Evolutionary conservation across 2,888 invertebrate species (phyloP).

Genomic region (Harpagoxenus sublaevis): DNA sequence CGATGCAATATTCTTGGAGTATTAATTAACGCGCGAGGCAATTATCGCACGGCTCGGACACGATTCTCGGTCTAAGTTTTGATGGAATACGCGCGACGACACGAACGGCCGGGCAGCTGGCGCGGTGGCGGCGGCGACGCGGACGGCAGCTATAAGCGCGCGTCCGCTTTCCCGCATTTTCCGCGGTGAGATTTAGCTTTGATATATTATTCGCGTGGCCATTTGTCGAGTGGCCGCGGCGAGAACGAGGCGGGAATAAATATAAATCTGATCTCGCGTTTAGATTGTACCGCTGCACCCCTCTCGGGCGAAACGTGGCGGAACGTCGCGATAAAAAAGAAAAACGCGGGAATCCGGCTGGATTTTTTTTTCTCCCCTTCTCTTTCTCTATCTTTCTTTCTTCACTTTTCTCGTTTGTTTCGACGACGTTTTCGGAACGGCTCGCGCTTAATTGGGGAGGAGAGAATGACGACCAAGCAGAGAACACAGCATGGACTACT

Average conservation of each 20-base stretch:
- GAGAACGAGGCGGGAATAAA: slow-evolving; percentile 77
- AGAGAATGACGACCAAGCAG: slow-evolving; percentile 18
- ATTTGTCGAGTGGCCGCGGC: slow-evolving; percentile 75
- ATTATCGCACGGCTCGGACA: slow-evolving; percentile 41
- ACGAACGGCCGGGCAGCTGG: not conserved
- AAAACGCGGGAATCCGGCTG: slow-evolving; percentile 32
- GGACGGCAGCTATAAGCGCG: not conserved
- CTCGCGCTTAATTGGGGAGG: slow-evolving; percentile 28
- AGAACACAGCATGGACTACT: slow-evolving; percentile 14
- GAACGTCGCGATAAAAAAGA: slow-evolving; percentile 52
- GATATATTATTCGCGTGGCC: slow-evolving; percentile 74
- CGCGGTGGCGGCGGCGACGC: not conserved
- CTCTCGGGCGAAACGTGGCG: slow-evolving; percentile 36
- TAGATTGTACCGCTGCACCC: slow-evolving; percentile 71
- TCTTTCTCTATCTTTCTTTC: slow-evolving; percentile 21
- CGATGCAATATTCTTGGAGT: slow-evolving; percentile 28
- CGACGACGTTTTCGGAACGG: slow-evolving; percentile 29
- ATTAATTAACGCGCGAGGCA: slow-evolving; percentile 42
- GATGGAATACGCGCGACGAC: slow-evolving; percentile 41
- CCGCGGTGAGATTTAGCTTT: slow-evolving; percentile 72
- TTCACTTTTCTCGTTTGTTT: slow-evolving; percentile 27
- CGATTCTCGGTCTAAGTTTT: slow-evolving; percentile 39
- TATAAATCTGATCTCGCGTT: slow-evolving; percentile 81
- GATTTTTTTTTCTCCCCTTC: slow-evolving; percentile 29
- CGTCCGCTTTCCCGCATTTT: slow-evolving; percentile 42